These are phyloP conservation scores for Griposia aprilina DNA, from an alignment of 2,888 invertebrate species.

Conservation along the genomic window DNA sequence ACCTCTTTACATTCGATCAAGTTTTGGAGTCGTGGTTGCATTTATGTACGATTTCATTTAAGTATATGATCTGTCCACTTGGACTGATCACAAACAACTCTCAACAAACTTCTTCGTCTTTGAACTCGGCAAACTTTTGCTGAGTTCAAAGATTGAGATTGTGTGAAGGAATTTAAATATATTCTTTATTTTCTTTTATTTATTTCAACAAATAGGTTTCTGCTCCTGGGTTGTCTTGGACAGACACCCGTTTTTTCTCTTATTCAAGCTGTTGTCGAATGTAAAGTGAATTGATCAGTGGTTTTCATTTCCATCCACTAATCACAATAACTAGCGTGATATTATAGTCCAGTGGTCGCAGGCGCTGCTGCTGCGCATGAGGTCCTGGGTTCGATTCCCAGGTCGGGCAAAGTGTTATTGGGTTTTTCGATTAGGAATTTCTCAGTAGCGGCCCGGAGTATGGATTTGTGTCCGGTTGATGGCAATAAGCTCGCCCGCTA, in stretches of 20 bases:
- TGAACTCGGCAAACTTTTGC: background rate
- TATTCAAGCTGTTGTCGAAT: background rate
- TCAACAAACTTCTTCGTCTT: no score
- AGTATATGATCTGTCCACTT: background rate
- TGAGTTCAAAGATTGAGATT: background rate
- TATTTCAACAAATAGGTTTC: background rate
- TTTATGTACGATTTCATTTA: background rate
- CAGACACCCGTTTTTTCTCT: background rate
- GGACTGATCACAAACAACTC: no score
- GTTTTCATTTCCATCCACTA: background rate
- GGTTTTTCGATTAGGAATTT: no score
- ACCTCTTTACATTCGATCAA: no score
- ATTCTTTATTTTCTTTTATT: background rate
- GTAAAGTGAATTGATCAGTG: background rate
- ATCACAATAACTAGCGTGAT: background rate
- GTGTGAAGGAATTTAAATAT: background rate
- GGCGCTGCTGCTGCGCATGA: no score
- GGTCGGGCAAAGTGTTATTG: no score
- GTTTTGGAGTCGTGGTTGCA: background rate
- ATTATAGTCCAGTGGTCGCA: background rate
- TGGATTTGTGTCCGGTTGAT: no score
- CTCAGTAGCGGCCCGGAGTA: no score
- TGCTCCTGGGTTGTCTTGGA: background rate
- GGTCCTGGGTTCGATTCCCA: no score
- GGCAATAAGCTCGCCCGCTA: no score